A percentile compares a stretch with the other conserved stretches of the same genome.
Evolutionary conservation across 1,140 invertebrate genomes (phyloP).

Genomic region (Drosophila mauritiana): DNA sequence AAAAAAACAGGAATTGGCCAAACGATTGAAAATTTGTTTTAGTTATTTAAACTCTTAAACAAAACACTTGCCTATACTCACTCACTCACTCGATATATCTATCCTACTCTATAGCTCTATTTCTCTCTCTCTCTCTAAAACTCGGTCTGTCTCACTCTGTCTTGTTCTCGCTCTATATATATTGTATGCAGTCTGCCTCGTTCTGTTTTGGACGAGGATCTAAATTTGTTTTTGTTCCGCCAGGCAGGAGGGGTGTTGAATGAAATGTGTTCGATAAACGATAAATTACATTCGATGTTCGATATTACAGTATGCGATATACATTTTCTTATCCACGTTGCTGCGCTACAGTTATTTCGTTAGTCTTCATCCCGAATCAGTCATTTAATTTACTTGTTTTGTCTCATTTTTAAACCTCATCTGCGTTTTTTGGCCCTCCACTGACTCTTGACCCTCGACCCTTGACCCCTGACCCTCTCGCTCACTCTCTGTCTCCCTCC

Average conservation of each 20-base stretch:
- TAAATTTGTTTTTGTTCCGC: constrained; percentile 23
- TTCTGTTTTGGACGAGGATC: constrained; percentile 12
- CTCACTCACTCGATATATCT: constrained; percentile 47
- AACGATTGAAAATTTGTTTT: constrained; percentile 75
- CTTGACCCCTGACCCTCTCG: constrained; percentile 1
- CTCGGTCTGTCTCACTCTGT: constrained; percentile 42
- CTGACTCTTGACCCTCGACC: constrained; percentile 14
- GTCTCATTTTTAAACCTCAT: constrained; percentile 53
- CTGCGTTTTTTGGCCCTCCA: constrained; percentile 28
- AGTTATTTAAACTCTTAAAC: constrained; percentile 35
- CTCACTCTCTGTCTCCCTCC: constrained; percentile 7
- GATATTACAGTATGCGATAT: constrained; percentile 38
- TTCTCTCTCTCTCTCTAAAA: constrained; percentile 34
- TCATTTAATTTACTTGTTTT: constrained; percentile 35
- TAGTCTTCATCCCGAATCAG: constrained; percentile 28
- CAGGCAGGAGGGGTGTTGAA: constrained; percentile 84
- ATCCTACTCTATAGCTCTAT: constrained; percentile 34
- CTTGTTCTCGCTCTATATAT: constrained; percentile 48
- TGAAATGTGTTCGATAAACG: constrained; percentile 62
- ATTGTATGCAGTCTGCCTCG: constrained; percentile 32
- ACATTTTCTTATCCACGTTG: constrained; percentile 39
- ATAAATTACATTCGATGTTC: constrained; percentile 30
- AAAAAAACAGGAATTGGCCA: constrained; percentile 84
- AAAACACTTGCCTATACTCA: constrained; percentile 64
- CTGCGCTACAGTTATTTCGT: constrained; percentile 48